phyloP scores from a whole-genome alignment of 2,888 invertebrate genomes.

The Polietes domitor region DNA sequence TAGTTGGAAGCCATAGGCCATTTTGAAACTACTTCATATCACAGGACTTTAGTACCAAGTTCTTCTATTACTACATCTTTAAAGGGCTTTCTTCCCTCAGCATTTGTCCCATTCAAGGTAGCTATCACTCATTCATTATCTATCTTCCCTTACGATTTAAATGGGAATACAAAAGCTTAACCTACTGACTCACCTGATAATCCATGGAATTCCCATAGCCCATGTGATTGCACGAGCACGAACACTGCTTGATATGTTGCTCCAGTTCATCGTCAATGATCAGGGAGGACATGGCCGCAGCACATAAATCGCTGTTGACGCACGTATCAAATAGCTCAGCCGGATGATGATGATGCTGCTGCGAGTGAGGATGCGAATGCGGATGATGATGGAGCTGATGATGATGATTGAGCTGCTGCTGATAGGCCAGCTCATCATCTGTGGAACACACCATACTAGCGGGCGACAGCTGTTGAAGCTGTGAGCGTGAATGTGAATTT shows the following conservation, averaged over 20 bases:
- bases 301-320: conserved; percentile 49
- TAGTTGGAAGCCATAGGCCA: too few relatives aligned
- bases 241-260: conserved; percentile 93
- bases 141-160: too few relatives aligned
- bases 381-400: conserved; percentile 49
- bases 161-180: too few relatives aligned
- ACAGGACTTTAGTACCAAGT: too few relatives aligned
- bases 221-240: conserved; percentile 96
- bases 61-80: too few relatives aligned
- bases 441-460: conserved; percentile 12
- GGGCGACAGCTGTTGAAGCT: conserved; percentile 11
- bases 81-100: too few relatives aligned
- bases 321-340: conserved; percentile 41
- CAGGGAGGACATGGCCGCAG: conserved; percentile 61
- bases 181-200: conserved; percentile 85
- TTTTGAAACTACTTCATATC: too few relatives aligned
- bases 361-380: conserved; percentile 41
- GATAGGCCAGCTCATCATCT: not conserved
- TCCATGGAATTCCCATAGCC: conserved; percentile 96
- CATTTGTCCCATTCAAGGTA: too few relatives aligned
- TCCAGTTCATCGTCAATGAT: conserved; percentile 90
- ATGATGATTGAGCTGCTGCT: conserved; percentile 69
- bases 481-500: not conserved
- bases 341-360: conserved; percentile 24
- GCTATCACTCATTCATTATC: too few relatives aligned